Evolutionary conservation across 2,888 invertebrate species (phyloP).

Genomic region (Cantharis lateralis): DNA sequence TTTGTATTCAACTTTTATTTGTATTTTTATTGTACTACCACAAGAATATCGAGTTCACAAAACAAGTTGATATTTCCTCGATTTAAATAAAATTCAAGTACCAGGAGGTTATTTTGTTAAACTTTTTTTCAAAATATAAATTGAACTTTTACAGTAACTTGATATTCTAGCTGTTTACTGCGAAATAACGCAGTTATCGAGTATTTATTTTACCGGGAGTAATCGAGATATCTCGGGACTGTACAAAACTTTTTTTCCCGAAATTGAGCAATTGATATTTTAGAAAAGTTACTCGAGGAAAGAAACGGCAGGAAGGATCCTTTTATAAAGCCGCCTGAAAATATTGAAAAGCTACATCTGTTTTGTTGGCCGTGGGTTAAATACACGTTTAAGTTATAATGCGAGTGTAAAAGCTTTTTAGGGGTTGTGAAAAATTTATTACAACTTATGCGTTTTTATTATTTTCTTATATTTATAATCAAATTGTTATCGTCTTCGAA

Average conservation of each 20-base stretch:
- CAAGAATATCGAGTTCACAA: not conserved
- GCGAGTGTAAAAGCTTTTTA: not conserved
- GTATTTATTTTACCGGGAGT: not conserved
- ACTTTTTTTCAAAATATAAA: not conserved
- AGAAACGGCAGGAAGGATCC: not conserved
- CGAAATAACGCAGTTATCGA: not conserved
- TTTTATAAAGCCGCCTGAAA: not conserved
- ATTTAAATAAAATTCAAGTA: not conserved
- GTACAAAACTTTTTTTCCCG: not conserved
- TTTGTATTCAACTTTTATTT: not conserved
- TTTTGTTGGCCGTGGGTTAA: not conserved
- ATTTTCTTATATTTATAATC: not conserved
- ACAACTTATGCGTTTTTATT: not conserved
- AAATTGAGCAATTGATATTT: not conserved
- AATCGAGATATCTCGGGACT: not conserved
- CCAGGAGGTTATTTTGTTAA: not conserved
- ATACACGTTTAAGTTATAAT: not conserved
- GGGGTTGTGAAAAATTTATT: not conserved
- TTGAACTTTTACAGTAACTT: not conserved
- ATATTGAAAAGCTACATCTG: not conserved
- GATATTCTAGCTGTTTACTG: not conserved
- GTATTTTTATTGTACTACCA: not conserved
- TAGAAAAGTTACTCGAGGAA: not conserved
- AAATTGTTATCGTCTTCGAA: not conserved
- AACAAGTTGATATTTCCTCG: not conserved